A percentile compares a stretch with the other conserved stretches of the same genome.
Evolutionary conservation across 2,888 invertebrate genomes (phyloP).

Genomic region (Phragmatobia fuliginosa): DNA sequence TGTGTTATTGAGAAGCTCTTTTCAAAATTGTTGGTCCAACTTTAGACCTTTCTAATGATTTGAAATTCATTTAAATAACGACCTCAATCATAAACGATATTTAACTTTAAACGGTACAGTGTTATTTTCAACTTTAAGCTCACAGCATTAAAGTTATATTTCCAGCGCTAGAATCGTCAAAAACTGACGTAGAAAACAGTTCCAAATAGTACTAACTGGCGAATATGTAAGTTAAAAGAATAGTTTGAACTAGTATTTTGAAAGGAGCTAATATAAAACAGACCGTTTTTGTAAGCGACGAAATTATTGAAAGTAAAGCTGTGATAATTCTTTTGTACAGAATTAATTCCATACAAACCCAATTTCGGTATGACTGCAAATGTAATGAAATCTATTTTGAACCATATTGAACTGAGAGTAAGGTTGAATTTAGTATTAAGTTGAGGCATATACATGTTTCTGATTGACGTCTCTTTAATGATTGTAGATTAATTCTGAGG

Average conservation of each 20-base stretch:
- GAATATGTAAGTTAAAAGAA: not conserved
- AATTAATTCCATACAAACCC: conserved; percentile 18
- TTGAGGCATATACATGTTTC: not conserved
- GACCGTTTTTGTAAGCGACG: conserved; percentile 27
- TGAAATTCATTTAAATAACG: not conserved
- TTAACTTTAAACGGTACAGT: no score
- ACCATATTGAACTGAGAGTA: not conserved
- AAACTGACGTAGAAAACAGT: not conserved
- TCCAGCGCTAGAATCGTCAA: no score
- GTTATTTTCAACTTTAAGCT: no score
- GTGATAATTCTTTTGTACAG: conserved; percentile 41
- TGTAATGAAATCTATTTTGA: conserved; percentile 8
- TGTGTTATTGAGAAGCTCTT: not conserved
- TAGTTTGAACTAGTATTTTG: conserved; percentile 19
- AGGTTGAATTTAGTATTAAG: not conserved
- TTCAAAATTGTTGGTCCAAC: not conserved
- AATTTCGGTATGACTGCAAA: conserved; percentile 10
- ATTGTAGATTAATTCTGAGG: no score
- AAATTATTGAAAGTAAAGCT: conserved; percentile 36
- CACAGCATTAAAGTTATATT: no score
- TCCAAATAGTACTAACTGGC: not conserved
- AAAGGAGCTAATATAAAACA: conserved; percentile 39
- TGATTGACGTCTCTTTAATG: not conserved
- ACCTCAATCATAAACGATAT: no score
- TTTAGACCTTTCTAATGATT: not conserved